Base-by-base conservation (phyloP, 2,888 invertebrate genomes). In the Nephrotoma guestfalica region DNA sequence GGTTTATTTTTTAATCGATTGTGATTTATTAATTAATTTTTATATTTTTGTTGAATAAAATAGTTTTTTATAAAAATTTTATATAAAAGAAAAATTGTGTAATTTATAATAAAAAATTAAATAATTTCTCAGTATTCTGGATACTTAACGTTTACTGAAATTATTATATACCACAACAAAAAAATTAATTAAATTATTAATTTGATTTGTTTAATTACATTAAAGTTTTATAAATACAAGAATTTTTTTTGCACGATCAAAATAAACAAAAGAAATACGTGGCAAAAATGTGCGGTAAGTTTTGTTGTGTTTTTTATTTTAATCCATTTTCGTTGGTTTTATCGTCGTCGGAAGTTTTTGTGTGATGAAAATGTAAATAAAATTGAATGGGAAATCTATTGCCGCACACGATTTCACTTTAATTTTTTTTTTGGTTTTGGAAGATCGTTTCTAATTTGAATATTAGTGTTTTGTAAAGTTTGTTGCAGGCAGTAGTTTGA, bases 201-300 rank as follows among this genome's bases (percentile, higher is more conserved):
- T 84, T 84, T 41, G 15, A 84, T 84, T 84, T 41, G 15, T 84
- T 84, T 41, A 83, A 83, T 83, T 30, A 30, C 3, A 30, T 30
- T 83, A 11, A 83, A 41, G 0, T 84, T 84, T 84, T 41, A 42
- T 84, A 15, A 84, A 84, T 7, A 84, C 30, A 71, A 71, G 30
- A 30, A 30, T 30, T 30, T 84, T 84, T 84, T 84, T 84, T 84
- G 83, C 41, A 15, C 42, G 6, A 15, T 84, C n/a, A 41, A 84
- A 84, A n/a, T 43, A 85, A 18, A 85, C 43, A 85, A 85, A 42
- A 6, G 41, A 30, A 43, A 85, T 85, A 85, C 85, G 85, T 85
- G 85, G 85, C 85, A 85, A 85, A 85, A 43, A 85, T 85, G 85
- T 85, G 85, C 85, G 85, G 85, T 85, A 85, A 85, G 85, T 85